phyloP scores from a whole-genome alignment of 2,888 invertebrate genomes.

The Lagria hirta region DNA sequence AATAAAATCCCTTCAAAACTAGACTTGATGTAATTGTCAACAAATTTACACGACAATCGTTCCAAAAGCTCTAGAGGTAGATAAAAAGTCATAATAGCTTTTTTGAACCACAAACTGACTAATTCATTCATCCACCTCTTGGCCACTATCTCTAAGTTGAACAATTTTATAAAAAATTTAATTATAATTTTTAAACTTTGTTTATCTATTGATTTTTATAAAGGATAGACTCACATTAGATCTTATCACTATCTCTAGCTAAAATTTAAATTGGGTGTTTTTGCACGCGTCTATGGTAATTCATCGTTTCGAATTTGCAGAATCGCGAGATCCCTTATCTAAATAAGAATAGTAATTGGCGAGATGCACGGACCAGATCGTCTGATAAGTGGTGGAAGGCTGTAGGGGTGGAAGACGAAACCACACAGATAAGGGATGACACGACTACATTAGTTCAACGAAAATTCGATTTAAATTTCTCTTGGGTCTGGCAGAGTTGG shows the following conservation, averaged over 20 bases:
- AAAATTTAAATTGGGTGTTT: conserved; percentile 12
- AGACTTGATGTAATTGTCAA: conserved; percentile 39
- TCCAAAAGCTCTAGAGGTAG: conserved; percentile 16
- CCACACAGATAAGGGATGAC: conserved; percentile 46
- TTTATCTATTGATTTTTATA: neutral
- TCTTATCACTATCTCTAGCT: neutral
- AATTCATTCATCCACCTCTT: too few species aligned
- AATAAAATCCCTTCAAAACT: conserved; percentile 45
- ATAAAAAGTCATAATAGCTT: too few species aligned
- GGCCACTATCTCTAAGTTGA: conserved; percentile 12
- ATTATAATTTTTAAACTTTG: neutral
- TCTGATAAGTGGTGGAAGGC: conserved; percentile 16
- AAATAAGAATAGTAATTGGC: conserved; percentile 41
- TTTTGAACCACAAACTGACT: too few species aligned
- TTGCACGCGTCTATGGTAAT: conserved; percentile 14
- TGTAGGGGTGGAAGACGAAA: conserved; percentile 35
- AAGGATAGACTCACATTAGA: neutral
- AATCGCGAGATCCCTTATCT: conserved; percentile 33
- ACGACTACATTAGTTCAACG: conserved; percentile 42
- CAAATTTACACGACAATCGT: conserved; percentile 33
- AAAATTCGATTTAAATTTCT: conserved; percentile 46
- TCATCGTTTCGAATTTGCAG: conserved; percentile 22
- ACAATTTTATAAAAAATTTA: neutral
- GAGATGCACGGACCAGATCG: conserved; percentile 28
- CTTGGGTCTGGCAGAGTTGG: conserved; percentile 16